phyloP scores from a whole-genome alignment of 2,888 invertebrate genomes.

The Myopa tessellatipennis region DNA sequence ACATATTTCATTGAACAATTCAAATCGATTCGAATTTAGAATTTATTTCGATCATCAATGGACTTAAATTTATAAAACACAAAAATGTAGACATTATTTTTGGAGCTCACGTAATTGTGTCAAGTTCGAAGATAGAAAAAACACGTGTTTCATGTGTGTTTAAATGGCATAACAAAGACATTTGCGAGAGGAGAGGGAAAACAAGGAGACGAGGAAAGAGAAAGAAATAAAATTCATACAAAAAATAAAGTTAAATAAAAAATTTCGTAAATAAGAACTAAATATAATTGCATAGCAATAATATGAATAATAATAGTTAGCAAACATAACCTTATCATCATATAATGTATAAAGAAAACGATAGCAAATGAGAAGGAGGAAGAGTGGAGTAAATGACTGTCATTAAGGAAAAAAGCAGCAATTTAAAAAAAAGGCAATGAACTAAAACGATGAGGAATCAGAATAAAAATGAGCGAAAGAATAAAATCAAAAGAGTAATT shows the following conservation, averaged over 20 bases:
- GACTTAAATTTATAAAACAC: background rate
- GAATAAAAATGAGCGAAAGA: background rate
- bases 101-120: conserved; percentile 36
- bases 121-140: conserved; percentile 28
- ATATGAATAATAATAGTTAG: background rate
- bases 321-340: conserved; percentile 26
- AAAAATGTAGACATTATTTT: background rate
- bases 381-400: background rate
- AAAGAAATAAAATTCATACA: conserved; percentile 2
- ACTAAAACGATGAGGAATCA: background rate
- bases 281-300: too few relatives aligned
- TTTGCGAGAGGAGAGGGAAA: background rate
- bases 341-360: background rate
- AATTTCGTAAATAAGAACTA: background rate
- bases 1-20: background rate
- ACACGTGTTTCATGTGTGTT: background rate
- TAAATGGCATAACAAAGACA: background rate
- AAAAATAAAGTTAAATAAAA: background rate
- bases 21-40: background rate
- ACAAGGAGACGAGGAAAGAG: background rate
- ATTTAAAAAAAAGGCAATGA: conserved; percentile 7
- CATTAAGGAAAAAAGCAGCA: background rate
- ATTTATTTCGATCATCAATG: background rate
- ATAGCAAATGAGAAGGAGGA: background rate
- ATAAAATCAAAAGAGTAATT: background rate